Percentiles rank a stretch among this genome's conserved stretches.
Conservation (phyloP, 53 echinoderm and acorn worm species). For the Pentamera pediparva region DNA sequence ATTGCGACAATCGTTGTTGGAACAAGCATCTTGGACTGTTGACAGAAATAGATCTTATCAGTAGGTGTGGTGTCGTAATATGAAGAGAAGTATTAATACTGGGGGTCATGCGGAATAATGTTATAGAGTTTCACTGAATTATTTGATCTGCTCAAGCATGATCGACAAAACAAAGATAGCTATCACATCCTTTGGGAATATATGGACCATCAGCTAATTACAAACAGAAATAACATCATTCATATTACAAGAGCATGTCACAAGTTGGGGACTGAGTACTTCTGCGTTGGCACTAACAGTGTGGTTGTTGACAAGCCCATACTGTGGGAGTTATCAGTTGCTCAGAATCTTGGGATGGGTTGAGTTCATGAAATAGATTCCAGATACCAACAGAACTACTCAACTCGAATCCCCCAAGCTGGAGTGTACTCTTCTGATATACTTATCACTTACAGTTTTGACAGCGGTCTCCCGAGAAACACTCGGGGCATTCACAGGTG, state of each 20-base stretch:
- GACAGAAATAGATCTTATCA: not conserved
- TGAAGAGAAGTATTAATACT: not conserved
- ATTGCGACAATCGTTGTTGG: slow-evolving; percentile 63
- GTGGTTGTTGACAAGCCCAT: not conserved
- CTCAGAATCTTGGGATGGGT: too few species aligned
- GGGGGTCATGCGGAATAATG: too few species aligned
- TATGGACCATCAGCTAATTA: too few species aligned
- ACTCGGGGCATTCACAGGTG: slow-evolving; percentile 61
- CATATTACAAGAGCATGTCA: too few species aligned
- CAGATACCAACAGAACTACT: not conserved
- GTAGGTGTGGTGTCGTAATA: not conserved
- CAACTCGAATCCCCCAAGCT: not conserved
- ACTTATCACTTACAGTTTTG: slow-evolving; percentile 16
- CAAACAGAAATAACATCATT: too few species aligned
- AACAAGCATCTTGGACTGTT: slow-evolving; percentile 51
- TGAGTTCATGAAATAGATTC: not conserved
- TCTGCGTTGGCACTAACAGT: not conserved
- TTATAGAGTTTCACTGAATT: too few species aligned
- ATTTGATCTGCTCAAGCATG: too few species aligned
- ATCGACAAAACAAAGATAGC: too few species aligned
- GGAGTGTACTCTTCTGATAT: too few species aligned
- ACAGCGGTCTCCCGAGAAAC: slow-evolving; percentile 66
- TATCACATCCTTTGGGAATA: too few species aligned
- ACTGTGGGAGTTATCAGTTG: not conserved
- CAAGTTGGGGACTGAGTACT: too few species aligned